phyloP scores from a whole-genome alignment of 2,113 vertebrate genomes.

The Anolis sagrei region DNA sequence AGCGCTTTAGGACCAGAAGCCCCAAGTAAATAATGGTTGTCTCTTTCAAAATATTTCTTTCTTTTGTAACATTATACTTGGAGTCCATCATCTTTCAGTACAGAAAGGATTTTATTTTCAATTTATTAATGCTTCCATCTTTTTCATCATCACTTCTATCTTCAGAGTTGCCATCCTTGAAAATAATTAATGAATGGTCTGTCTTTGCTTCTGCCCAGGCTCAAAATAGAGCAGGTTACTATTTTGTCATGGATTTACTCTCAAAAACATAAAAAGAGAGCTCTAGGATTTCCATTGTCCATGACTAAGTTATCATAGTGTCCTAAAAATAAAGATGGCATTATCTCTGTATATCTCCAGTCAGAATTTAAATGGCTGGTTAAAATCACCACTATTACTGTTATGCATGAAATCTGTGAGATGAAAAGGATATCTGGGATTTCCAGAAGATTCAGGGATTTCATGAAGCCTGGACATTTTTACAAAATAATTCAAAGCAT shows the following conservation, averaged over 20 bases:
- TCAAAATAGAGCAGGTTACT: background rate
- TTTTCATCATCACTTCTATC: too few species aligned
- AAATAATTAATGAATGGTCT: too few species aligned
- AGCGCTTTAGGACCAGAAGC: too few species aligned
- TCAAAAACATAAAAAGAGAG: background rate
- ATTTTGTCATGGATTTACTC: background rate
- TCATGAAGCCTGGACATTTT: background rate
- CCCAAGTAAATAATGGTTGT: too few species aligned
- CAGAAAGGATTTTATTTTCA: too few species aligned
- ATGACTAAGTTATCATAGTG: background rate
- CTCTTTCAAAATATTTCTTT: too few species aligned
- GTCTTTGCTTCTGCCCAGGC: background rate
- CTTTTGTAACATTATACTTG: too few species aligned
- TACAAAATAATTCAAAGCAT: background rate
- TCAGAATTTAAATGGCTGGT: background rate
- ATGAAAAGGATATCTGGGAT: background rate
- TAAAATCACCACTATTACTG: background rate
- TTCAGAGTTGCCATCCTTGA: too few species aligned
- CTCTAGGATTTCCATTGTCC: background rate
- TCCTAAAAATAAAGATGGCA: too few species aligned
- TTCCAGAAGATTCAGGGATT: background rate
- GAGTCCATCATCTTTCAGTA: too few species aligned
- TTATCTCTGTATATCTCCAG: background rate
- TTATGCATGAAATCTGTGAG: background rate
- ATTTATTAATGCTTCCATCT: too few species aligned